Base-by-base conservation (phyloP, 2,888 invertebrate genomes). In the Rhagonycha lutea region DNA sequence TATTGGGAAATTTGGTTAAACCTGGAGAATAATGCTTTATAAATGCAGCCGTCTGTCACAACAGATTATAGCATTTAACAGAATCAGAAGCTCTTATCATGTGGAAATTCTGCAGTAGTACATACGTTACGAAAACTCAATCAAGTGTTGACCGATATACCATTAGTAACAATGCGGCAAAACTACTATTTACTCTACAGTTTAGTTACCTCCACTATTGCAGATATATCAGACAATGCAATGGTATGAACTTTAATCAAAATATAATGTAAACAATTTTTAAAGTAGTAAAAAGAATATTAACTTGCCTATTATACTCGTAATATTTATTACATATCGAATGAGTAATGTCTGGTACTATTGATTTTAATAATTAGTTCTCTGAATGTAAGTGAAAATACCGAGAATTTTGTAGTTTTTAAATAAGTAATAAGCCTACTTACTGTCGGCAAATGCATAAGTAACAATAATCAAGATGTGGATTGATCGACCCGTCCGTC, bases 401-500 rank as follows among this genome's bases (percentile, higher is more conserved):
- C 47, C 8, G 47, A 47, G 47, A 47, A 47, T 47, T 47, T 47
- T 47, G 47, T 47, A 47, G n/a, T 8, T 47, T 47, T 47, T 47
- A 47, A 47, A 47, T 47, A 47, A 47, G 2, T 47, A 47, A 47
- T 47, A 47, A 47, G n/a, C 47, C 47, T 47, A 47, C 47, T 47
- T 47, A 47, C 47, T 47, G 12, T 47, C n/a, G n/a, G 10, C 8
- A 65, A 65, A 24, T 65, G 26, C n/a, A 65, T 65, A 26, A 65
- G 12, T 26, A 65, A 65, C 82, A 82, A 76, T 75, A 76, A 82
- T 82, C 81, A 81, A 82, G 83, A 82, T 83, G 83, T 82, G 80
- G 81, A 74, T 84, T 83, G 84, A 85, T 86, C 86, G 86, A 86
- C 86, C 86, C 85, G 47, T 47, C 47, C n/a, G 85, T 80, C 84